Conservation (phyloP, 1,140 invertebrate species). For the Caerostris darwini region DNA sequence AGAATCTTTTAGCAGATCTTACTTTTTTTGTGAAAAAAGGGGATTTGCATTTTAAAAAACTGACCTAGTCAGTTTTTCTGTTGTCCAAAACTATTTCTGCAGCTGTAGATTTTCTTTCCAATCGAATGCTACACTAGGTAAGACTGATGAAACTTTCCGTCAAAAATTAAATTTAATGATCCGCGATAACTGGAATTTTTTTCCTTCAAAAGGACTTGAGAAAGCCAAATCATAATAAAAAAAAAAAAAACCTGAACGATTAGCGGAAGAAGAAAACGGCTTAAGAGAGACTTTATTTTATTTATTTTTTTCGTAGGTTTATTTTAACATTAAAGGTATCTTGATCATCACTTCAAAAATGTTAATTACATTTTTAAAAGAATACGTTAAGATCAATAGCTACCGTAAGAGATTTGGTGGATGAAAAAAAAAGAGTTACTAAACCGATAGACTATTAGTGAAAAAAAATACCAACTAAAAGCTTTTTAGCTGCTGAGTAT, state of each 20-base stretch:
- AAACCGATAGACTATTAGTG: neutral
- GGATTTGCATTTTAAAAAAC: no score
- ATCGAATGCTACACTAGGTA: conserved; percentile 17
- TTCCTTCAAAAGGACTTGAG: neutral
- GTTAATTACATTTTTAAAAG: conserved; percentile 23
- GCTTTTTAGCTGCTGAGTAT: neutral
- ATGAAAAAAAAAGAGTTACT: neutral
- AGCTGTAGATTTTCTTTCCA: neutral
- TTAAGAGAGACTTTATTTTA: neutral
- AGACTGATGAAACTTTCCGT: conserved; percentile 17
- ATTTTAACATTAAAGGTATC: conserved; percentile 5
- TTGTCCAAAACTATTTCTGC: neutral
- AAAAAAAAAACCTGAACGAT: neutral
- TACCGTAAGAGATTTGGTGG: neutral
- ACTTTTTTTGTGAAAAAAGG: neutral
- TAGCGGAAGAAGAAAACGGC: neutral
- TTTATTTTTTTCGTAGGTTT: neutral
- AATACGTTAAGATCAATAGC: neutral
- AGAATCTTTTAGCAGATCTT: neutral
- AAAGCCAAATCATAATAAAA: neutral
- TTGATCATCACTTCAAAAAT: conserved; percentile 16
- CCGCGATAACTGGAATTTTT: neutral
- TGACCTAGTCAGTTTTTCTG: neutral
- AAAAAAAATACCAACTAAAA: neutral
- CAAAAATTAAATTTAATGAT: conserved; percentile 26